Conservation (phyloP, 2,113 vertebrate species). For the Elaphurus davidianus region DNA sequence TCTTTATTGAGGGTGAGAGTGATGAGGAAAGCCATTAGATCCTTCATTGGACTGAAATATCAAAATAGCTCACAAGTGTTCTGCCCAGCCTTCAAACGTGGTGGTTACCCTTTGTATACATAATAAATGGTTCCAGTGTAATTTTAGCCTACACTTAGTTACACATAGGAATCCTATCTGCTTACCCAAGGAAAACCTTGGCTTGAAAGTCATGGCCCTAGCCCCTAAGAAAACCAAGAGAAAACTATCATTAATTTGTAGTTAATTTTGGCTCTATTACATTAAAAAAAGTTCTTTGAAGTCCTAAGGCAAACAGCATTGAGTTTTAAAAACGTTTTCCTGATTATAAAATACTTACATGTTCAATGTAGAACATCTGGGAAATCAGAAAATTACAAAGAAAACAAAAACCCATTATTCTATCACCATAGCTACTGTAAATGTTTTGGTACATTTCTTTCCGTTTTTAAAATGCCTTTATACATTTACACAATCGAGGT, state of each 20-base stretch:
- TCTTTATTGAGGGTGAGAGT: background rate
- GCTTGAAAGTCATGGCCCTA: background rate
- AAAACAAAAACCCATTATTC: background rate
- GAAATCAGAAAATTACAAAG: conserved; percentile 6
- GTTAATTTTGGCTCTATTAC: background rate
- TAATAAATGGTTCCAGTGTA: background rate
- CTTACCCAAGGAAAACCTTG: background rate
- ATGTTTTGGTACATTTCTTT: background rate
- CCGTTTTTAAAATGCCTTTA: background rate
- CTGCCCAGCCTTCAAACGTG: background rate
- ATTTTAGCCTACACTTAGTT: background rate
- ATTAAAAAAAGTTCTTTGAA: background rate
- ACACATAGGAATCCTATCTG: background rate
- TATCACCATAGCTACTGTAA: background rate
- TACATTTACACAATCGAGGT: background rate
- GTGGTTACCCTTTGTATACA: background rate
- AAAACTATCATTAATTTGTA: background rate
- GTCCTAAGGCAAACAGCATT: background rate
- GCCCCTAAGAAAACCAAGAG: background rate
- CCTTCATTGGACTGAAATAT: background rate
- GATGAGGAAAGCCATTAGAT: background rate
- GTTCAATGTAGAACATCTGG: background rate
- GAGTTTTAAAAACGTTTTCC: background rate
- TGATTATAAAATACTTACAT: background rate
- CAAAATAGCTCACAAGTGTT: background rate